A percentile compares a stretch with the other conserved stretches of the same genome.
Conservation (phyloP, 2,113 vertebrate genomes). For the Platichthys flesus region DNA sequence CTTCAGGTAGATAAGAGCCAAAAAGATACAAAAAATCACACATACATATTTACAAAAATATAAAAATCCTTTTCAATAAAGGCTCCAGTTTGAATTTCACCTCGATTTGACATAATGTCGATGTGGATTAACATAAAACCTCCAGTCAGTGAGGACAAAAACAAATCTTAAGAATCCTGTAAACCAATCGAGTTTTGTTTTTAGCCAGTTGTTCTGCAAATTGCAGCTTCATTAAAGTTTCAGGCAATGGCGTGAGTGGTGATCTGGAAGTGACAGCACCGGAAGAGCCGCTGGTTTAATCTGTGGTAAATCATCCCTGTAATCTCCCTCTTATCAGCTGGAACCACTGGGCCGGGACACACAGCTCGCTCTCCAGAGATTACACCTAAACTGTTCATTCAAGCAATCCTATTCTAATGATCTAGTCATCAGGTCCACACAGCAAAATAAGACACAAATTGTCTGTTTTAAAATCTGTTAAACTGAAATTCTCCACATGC, state of each 20-base stretch:
- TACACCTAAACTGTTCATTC: constrained; percentile 55
- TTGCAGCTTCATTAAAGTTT: neutral
- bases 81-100: constrained; percentile 35
- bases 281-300: constrained; percentile 54
- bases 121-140: constrained; percentile 29
- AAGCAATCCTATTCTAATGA: constrained; percentile 39
- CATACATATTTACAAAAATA: neutral
- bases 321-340: constrained; percentile 77
- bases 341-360: constrained; percentile 35
- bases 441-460: constrained; percentile 1
- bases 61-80: constrained; percentile 7
- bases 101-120: constrained; percentile 40
- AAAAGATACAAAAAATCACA: neutral
- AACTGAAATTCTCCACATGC: neutral
- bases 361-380: constrained; percentile 52
- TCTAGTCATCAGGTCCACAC: constrained; percentile 19
- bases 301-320: constrained; percentile 66
- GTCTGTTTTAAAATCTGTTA: neutral
- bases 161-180: neutral
- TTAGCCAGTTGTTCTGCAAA: neutral
- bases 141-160: constrained; percentile 6
- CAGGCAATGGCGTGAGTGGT: neutral
- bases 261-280: neutral
- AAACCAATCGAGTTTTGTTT: neutral
- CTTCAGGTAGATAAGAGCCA: neutral